phyloP scores from a whole-genome alignment of 2,797 vertebrate species.

The Falco peregrinus region DNA sequence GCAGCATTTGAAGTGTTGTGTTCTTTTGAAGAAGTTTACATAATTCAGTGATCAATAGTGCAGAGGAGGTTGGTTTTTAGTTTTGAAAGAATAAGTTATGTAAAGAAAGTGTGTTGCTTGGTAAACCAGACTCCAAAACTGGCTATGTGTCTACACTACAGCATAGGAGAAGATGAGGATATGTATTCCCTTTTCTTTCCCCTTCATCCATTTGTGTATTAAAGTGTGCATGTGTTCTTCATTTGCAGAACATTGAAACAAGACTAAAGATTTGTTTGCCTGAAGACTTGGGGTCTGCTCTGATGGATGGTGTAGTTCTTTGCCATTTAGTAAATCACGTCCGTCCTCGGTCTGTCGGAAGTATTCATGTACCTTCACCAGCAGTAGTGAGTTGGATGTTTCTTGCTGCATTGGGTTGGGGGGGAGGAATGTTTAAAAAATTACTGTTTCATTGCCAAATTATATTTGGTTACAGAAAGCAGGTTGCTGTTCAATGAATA shows the following conservation, averaged over 20 bases:
- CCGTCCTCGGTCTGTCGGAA: conserved; percentile 88
- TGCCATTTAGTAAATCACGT: conserved; percentile 95
- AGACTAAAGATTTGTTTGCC: conserved; percentile 89
- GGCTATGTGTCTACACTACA: background rate
- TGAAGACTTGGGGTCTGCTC: conserved; percentile 89
- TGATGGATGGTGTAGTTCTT: conserved; percentile 95
- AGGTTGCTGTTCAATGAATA: background rate
- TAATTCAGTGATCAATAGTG: background rate
- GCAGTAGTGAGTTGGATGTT: conserved; percentile 85
- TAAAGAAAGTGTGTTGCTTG: background rate
- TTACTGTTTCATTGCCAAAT: background rate
- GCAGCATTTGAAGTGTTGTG: background rate
- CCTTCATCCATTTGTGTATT: background rate
- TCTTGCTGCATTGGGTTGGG: background rate
- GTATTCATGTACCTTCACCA: conserved; percentile 94
- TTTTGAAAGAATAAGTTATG: background rate
- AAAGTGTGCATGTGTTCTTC: background rate
- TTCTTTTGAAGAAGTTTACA: background rate
- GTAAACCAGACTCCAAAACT: background rate
- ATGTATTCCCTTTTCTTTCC: background rate
- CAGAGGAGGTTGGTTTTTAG: background rate
- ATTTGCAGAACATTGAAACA: conserved; percentile 83
- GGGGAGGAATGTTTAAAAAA: background rate
- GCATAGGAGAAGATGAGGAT: background rate
- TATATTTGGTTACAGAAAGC: background rate